Base-by-base conservation (phyloP, 2,888 invertebrate species). In the Cecidostiba fungosa region DNA sequence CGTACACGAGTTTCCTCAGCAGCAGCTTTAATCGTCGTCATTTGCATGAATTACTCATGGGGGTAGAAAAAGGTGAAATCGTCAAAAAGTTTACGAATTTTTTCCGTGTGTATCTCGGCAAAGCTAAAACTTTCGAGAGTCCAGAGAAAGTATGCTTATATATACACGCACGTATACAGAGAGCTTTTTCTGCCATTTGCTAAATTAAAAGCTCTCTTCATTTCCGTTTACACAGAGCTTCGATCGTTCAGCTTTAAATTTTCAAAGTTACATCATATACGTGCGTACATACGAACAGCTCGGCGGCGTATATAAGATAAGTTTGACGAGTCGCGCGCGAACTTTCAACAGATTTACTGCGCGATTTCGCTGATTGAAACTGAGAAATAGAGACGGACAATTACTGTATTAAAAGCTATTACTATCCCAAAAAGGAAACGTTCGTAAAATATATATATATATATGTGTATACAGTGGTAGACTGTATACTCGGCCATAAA, bases 181-280 rank as follows among this genome's bases (percentile, higher is more conserved):
- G 72, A 77, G 66, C 69, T 77, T 85, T 83, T 84, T 82, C 66
- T 23, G 16, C 82, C 87, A 87, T 87, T 86, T 83, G 54, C 77
- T 50, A 85, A 85, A 87, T 86, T 87, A 83, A 82, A 87, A 86
- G 77, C 43, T 81, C 82, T 82, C 66, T 69, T 77, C 19, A 12
- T 77, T 59, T 78, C 72, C 50, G 66, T 74, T 74, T 47, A n/a
- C 66, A 59, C 39, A 36, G 47, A 16, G 29, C n/a, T 77, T 54
- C 19, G 16, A 19, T 50, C 54, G 6, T n/a, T 54, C 19, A 54
- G 54, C 54, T 19, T 54, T 54, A 4, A n/a, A 54, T 54, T 54
- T n/a, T 16, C 54, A 6, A 23, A n/a, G 5, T 54, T n/a, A 12
- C 12, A 12, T 10, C 2, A 39, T 10, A 32, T 32, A 32, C 32